These are phyloP conservation scores for Doryteuthis pealeii DNA, from an alignment of 1,140 invertebrate species.

Conservation along the genomic window DNA sequence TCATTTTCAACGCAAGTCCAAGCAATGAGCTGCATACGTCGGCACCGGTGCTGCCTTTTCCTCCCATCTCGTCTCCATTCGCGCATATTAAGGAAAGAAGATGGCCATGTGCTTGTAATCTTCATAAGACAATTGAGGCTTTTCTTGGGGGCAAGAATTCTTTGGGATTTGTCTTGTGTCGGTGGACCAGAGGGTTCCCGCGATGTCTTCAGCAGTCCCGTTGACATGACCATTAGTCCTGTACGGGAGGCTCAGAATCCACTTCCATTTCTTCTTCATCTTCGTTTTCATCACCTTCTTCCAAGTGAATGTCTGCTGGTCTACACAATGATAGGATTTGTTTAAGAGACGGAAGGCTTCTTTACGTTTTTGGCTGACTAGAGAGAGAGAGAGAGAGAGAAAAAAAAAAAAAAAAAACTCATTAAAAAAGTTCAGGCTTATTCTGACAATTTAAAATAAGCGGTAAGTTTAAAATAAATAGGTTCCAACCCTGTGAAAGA, in stretches of 20 bases:
- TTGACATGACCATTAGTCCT: slow-evolving; percentile 22
- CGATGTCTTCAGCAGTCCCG: slow-evolving; percentile 10
- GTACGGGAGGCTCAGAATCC: slow-evolving; percentile 15
- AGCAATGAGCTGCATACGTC: slow-evolving; percentile 80
- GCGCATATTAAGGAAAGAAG: slow-evolving; percentile 89
- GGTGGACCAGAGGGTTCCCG: too few species aligned
- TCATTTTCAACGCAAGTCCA: slow-evolving; percentile 94
- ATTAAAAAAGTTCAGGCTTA: not conserved
- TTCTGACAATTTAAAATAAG: not conserved
- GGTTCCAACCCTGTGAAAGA: too few species aligned
- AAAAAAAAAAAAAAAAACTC: slow-evolving; percentile 16
- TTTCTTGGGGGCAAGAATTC: slow-evolving; percentile 67
- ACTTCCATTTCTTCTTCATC: slow-evolving; percentile 39
- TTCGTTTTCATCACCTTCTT: slow-evolving; percentile 69
- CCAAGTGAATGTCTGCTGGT: slow-evolving; percentile 96
- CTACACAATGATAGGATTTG: slow-evolving; percentile 96
- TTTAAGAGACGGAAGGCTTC: slow-evolving; percentile 94
- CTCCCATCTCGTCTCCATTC: slow-evolving; percentile 71
- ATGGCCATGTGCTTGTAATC: slow-evolving; percentile 92
- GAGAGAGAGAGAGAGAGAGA: not conserved
- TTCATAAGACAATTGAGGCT: slow-evolving; percentile 89
- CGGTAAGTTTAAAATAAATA: not conserved
- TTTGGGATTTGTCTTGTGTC: slow-evolving; percentile 24
- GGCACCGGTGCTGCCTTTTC: slow-evolving; percentile 68
- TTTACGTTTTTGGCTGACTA: slow-evolving; percentile 78